A percentile compares a stretch with the other conserved stretches of the same genome.
These are phyloP conservation scores for Paramisgurnus dabryanus DNA, from an alignment of 2,113 vertebrate genomes.

Conservation along the genomic window DNA sequence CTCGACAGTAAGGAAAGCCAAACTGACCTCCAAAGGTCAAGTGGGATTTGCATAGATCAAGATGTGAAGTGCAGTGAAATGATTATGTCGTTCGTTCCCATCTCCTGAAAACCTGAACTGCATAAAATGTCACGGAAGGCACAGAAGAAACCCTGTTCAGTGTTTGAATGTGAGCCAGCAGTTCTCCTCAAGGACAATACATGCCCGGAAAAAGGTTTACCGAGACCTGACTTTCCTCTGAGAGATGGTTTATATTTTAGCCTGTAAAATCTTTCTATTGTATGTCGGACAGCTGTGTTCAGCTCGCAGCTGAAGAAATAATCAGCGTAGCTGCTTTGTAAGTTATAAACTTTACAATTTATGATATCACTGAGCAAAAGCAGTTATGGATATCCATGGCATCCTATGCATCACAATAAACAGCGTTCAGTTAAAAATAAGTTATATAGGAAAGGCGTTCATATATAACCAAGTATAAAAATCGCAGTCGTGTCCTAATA, in stretches of 20 bases:
- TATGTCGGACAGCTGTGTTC: constrained; percentile 1
- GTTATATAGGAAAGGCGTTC: too few species aligned
- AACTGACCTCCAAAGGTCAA: background rate
- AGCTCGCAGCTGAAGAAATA: constrained; percentile 11
- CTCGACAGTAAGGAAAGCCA: background rate
- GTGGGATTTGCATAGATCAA: constrained; percentile 11
- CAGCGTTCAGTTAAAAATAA: too few species aligned
- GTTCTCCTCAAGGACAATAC: constrained; percentile 5
- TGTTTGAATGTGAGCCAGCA: constrained; percentile 25
- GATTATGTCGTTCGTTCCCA: constrained; percentile 11
- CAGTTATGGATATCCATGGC: too few species aligned
- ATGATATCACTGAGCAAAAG: too few species aligned
- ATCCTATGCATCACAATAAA: too few species aligned
- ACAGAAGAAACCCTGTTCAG: constrained; percentile 9
- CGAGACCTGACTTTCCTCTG: constrained; percentile 1
- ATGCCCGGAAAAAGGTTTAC: background rate
- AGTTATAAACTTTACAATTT: too few species aligned
- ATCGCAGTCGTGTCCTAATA: too few species aligned
- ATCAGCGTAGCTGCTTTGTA: background rate
- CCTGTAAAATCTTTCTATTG: constrained; percentile 35
- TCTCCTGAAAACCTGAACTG: background rate
- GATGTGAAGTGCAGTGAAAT: background rate
- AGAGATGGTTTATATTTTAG: background rate
- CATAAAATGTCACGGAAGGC: constrained; percentile 1
- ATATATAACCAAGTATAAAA: too few species aligned